Conservation (phyloP, 2,113 vertebrate genomes). For the Melanotaenia duboulayi region DNA sequence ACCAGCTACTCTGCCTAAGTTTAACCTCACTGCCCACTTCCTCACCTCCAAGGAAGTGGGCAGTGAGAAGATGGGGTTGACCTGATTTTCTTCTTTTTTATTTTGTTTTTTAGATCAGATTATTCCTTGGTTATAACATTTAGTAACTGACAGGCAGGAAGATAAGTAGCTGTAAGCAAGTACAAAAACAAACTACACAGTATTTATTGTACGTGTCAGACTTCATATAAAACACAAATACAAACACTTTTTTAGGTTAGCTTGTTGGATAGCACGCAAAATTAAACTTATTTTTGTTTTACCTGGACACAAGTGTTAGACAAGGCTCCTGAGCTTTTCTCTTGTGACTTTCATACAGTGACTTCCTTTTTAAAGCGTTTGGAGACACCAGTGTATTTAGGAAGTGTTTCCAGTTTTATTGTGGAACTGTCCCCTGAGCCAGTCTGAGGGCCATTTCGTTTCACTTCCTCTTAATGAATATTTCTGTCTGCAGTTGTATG, state of each 20-base stretch:
- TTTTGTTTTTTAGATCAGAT: background rate
- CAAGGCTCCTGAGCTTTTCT: background rate
- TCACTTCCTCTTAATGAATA: conserved; percentile 47
- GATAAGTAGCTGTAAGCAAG: too few relatives aligned
- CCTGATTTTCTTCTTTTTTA: background rate
- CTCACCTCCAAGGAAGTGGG: background rate
- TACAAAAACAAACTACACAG: too few relatives aligned
- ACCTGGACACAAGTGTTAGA: background rate
- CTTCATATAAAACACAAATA: too few relatives aligned
- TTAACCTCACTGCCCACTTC: too few relatives aligned
- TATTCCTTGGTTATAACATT: background rate
- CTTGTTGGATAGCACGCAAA: too few relatives aligned
- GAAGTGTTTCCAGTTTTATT: conserved; percentile 51
- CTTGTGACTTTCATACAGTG: conserved; percentile 16
- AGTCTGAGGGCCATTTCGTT: conserved; percentile 26
- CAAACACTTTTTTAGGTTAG: too few relatives aligned
- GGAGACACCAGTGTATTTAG: conserved; percentile 21
- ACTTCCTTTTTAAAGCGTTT: conserved; percentile 42
- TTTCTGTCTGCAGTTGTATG: background rate
- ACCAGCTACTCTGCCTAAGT: too few relatives aligned
- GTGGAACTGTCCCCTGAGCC: conserved; percentile 8
- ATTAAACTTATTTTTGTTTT: background rate
- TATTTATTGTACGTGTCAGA: too few relatives aligned
- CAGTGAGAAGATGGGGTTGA: background rate
- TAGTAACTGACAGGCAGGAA: too few relatives aligned